Evolutionary conservation across 64 coral and sea anemone species (phyloP), one percentile per base, ranked within the genome.

Genomic region (Montipora cactus): DNA sequence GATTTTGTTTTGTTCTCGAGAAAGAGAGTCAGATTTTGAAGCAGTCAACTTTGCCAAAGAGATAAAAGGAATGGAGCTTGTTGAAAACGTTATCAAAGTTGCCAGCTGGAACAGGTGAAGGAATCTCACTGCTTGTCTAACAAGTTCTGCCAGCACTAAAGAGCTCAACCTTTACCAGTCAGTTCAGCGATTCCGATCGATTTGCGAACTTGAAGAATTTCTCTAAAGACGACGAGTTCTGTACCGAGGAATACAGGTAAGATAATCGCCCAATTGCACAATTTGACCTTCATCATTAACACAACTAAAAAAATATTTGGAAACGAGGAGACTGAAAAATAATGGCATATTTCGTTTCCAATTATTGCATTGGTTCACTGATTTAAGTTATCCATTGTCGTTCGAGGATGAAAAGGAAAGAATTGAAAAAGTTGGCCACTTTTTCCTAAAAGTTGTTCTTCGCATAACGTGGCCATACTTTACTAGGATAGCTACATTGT

Each of bases 101-200:
- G 88, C 48, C 75, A 61, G 8, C 79, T 67, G 23, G 67, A 90
- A 44, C 79, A 75, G 4, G 20, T 90, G 53, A 15, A 79, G 15
- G 75, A 90, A 47, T 14, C 61, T 90, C 75, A 25, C 19, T 90
- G 88, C 77, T 79, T 90, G 25, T 90, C 88, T 49, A 79, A 90
- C 72, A 90, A 90, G 47, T 79, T 67, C 21, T 75, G 16, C 55
- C 55, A 3, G 48, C 4, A 46, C 2, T 28, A 23, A 47, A 16
- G 4, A 9, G 23, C 2, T n/a, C n/a, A n/a, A n/a, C n/a, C n/a
- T n/a, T n/a, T n/a, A n/a, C 1, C 16, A 10, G 88, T n/a, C 44
- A 44, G 25, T 19, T 90, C 28, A 90, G 88, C 28, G 22, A 58
- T 45, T 67, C 88, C 12, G 75, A 79, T 79, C 88, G 88, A 14